phyloP scores from a whole-genome alignment of 2,797 vertebrate species.

The Pterois miles region DNA sequence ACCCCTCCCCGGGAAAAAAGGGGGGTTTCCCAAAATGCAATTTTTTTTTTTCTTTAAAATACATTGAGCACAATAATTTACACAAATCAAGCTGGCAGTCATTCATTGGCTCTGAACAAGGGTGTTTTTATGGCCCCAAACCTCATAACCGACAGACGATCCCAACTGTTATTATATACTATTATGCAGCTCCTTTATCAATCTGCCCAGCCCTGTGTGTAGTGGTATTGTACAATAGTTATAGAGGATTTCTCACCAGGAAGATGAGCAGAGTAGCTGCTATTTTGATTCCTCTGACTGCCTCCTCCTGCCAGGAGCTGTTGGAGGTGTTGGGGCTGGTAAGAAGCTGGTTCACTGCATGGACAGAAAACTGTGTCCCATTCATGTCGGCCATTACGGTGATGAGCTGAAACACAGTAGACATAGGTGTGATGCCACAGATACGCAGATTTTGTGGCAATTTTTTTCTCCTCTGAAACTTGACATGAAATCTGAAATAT shows the following conservation, averaged over 20 bases:
- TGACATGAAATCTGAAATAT: not conserved
- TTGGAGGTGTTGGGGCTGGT: not conserved
- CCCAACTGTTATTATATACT: not conserved
- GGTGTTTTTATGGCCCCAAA: not conserved
- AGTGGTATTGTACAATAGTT: not conserved
- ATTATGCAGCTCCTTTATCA: not conserved
- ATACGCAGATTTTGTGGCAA: not conserved
- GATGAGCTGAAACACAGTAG: slow-evolving; percentile 17
- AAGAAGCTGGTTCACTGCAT: not conserved
- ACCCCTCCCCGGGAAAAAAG: not conserved
- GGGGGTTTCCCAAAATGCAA: not conserved
- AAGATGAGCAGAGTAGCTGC: slow-evolving; percentile 70
- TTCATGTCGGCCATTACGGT: slow-evolving; percentile 39
- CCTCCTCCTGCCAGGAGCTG: slow-evolving; percentile 8
- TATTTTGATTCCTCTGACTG: slow-evolving; percentile 65
- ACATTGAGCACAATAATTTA: not conserved
- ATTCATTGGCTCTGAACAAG: not conserved
- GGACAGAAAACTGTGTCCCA: not conserved
- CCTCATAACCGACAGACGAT: not conserved
- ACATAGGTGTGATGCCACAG: not conserved
- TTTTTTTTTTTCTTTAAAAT: not conserved
- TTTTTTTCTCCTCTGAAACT: not conserved
- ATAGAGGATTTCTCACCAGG: slow-evolving; percentile 62
- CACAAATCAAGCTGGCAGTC: not conserved
- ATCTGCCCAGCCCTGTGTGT: not conserved